phyloP scores from a whole-genome alignment of 2,888 invertebrate species.

The Tyria jacobaeae region DNA sequence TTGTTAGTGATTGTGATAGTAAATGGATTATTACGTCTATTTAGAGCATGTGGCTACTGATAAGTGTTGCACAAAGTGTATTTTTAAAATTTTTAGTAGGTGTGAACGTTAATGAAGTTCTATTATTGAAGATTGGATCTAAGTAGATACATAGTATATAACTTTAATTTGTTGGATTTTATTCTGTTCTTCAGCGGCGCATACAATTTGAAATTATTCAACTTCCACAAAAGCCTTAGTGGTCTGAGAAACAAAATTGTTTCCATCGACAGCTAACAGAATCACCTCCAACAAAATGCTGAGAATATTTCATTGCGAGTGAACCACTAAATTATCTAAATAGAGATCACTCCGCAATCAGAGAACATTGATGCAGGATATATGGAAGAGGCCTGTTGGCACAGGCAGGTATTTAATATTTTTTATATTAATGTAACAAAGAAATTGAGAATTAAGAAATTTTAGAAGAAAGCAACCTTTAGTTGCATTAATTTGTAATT shows the following conservation, averaged over 20 bases:
- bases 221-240: conserved; percentile 28
- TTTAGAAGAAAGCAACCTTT: too few relatives aligned
- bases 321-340: conserved; percentile 84
- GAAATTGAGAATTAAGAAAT: too few relatives aligned
- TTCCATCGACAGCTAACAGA: conserved; percentile 70
- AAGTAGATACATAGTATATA: too few relatives aligned
- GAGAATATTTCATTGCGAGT: conserved; percentile 76
- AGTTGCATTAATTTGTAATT: too few relatives aligned
- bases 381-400: conserved; percentile 45
- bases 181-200: too few relatives aligned
- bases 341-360: conserved; percentile 83
- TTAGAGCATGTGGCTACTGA: not conserved
- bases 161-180: too few relatives aligned
- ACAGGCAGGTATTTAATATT: too few relatives aligned
- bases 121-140: too few relatives aligned
- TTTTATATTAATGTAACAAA: too few relatives aligned
- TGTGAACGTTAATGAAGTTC: too few relatives aligned
- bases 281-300: conserved; percentile 59
- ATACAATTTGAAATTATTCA: conserved; percentile 1
- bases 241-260: conserved; percentile 65
- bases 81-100: too few relatives aligned
- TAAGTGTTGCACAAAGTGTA: not conserved
- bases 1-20: not conserved
- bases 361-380: conserved; percentile 20
- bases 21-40: not conserved